phyloP scores from a whole-genome alignment of 1,140 invertebrate genomes.

The Lepidurus couesii region DNA sequence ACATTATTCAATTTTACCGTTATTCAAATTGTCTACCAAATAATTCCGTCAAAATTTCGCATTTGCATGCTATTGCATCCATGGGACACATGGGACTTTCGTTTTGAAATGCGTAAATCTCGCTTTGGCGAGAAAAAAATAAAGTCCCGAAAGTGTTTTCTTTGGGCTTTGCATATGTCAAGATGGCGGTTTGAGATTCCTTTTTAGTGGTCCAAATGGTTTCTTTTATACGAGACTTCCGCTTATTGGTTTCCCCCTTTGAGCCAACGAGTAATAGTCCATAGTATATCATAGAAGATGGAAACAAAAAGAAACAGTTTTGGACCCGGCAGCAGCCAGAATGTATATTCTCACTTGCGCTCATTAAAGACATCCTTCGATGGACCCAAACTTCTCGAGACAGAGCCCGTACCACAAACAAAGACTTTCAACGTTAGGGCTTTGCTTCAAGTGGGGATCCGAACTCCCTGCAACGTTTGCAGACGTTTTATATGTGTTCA shows the following conservation, averaged over 20 bases:
- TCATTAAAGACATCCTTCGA: background rate
- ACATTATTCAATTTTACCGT: no score
- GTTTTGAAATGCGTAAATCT: background rate
- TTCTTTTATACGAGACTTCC: background rate
- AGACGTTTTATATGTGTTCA: background rate
- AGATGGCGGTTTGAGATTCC: background rate
- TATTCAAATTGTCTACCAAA: no score
- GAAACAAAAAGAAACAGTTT: background rate
- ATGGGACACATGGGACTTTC: background rate
- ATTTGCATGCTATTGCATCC: no score
- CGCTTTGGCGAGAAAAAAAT: background rate
- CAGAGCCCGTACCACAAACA: background rate
- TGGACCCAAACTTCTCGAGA: background rate
- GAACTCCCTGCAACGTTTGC: background rate
- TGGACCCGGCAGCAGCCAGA: background rate
- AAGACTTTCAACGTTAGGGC: background rate
- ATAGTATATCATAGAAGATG: background rate
- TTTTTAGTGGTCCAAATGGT: background rate
- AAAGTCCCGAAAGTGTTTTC: background rate
- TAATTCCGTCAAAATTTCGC: no score
- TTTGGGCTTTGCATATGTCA: background rate
- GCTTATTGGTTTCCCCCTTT: background rate
- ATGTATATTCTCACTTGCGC: conserved; percentile 11
- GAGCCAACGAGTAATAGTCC: background rate
- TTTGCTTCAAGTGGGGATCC: background rate